Percentiles rank a stretch among this genome's conserved stretches.
Conservation (phyloP, 2,797 vertebrate species). For the Distichodus sexfasciatus region DNA sequence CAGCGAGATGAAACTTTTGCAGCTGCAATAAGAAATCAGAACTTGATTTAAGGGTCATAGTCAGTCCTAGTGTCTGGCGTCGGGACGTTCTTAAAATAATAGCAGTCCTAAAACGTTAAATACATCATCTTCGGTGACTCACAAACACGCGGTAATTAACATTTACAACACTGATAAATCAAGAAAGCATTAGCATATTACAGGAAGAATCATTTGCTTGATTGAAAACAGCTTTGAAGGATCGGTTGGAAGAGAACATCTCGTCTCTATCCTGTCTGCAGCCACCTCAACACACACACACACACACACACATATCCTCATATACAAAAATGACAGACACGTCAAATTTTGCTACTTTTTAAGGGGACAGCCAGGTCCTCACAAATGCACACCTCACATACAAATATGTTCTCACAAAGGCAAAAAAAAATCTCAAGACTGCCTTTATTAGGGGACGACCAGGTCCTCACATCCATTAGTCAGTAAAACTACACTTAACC, state of each 20-base stretch:
- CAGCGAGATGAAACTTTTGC: too few relatives aligned
- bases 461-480: too few relatives aligned
- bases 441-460: too few relatives aligned
- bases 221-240: slow-evolving; percentile 91
- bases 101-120: slow-evolving; percentile 92
- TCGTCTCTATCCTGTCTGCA: slow-evolving; percentile 43
- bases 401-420: too few relatives aligned
- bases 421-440: too few relatives aligned
- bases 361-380: too few relatives aligned
- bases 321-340: too few relatives aligned
- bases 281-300: slow-evolving; percentile 55
- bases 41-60: slow-evolving; percentile 71
- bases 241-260: slow-evolving; percentile 69
- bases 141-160: slow-evolving; percentile 96
- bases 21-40: too few relatives aligned
- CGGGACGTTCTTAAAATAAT: slow-evolving; percentile 95
- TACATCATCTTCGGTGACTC: slow-evolving; percentile 91
- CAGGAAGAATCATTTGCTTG: slow-evolving; percentile 93
- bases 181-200: slow-evolving; percentile 91
- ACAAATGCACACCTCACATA: too few relatives aligned
- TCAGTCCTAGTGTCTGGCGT: slow-evolving; percentile 85
- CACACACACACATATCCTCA: too few relatives aligned
- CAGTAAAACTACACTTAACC: too few relatives aligned
- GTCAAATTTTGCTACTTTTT: too few relatives aligned
- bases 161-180: slow-evolving; percentile 95